Conservation (phyloP, 2,113 vertebrate species). For the Psilopogon haemacephalus region DNA sequence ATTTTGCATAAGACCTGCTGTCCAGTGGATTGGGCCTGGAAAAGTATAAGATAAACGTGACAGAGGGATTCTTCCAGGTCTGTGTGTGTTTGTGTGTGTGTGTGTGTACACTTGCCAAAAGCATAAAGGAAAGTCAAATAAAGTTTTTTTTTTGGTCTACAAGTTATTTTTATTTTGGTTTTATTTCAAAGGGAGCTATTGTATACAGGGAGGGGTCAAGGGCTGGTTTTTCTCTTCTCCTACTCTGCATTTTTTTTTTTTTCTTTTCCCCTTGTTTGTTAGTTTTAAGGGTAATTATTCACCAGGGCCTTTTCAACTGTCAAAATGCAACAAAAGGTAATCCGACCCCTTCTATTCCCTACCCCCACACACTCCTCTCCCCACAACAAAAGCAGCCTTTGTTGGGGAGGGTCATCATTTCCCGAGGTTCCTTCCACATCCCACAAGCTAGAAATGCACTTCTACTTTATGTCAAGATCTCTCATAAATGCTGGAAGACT, state of each 20-base stretch:
- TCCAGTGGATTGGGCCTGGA: not conserved
- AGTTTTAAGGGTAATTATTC: conserved; percentile 87
- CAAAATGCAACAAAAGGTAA: conserved; percentile 84
- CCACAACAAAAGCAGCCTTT: conserved; percentile 77
- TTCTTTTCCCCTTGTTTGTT: conserved; percentile 71
- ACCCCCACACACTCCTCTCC: conserved; percentile 26
- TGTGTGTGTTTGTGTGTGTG: not conserved
- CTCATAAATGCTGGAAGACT: not conserved
- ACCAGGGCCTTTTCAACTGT: conserved; percentile 85
- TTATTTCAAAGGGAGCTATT: conserved; percentile 8
- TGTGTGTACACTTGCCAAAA: not conserved
- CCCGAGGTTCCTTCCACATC: conserved; percentile 21
- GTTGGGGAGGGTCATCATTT: conserved; percentile 50
- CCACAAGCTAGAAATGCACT: not conserved
- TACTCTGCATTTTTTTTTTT: conserved; percentile 46
- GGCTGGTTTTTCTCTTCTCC: not conserved
- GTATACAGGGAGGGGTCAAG: not conserved
- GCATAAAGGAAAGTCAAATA: not conserved
- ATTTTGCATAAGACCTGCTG: conserved; percentile 39
- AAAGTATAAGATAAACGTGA: not conserved
- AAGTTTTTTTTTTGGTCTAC: not conserved
- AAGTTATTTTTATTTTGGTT: conserved; percentile 37
- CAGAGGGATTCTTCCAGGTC: not conserved
- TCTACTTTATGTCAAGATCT: conserved; percentile 44
- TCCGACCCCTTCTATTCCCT: conserved; percentile 46